A percentile compares a stretch with the other conserved stretches of the same genome.
These are phyloP conservation scores for Sylvia borin DNA, from an alignment of 2,797 vertebrate species.

Conservation along the genomic window DNA sequence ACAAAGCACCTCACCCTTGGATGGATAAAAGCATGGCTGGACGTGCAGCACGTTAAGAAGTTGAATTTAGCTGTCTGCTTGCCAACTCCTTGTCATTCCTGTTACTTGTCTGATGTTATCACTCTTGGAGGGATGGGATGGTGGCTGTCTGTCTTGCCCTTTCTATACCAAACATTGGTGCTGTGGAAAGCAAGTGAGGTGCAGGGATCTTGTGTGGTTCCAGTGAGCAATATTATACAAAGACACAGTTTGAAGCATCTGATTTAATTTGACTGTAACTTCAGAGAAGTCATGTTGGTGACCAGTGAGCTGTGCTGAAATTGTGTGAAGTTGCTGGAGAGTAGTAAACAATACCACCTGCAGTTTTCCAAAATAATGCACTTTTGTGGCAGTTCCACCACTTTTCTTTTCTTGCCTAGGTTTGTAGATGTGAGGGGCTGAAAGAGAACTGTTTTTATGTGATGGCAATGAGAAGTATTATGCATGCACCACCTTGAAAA, in stretches of 20 bases:
- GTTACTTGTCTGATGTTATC: neutral
- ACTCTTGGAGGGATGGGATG: neutral
- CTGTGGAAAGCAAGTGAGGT: neutral
- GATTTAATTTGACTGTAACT: neutral
- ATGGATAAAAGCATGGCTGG: neutral
- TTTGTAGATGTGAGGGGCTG: neutral
- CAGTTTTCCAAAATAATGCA: neutral
- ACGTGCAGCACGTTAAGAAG: neutral
- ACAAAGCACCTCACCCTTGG: neutral
- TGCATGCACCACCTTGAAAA: neutral
- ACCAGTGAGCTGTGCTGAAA: neutral
- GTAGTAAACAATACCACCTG: neutral
- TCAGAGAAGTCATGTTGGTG: neutral
- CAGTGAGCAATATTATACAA: neutral
- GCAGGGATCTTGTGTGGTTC: neutral
- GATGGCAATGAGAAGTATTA: neutral
- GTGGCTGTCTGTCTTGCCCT: neutral
- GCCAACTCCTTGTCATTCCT: neutral
- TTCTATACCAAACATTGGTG: neutral
- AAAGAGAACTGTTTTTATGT: neutral
- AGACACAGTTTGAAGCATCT: neutral
- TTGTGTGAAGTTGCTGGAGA: neutral
- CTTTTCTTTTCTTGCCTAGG: neutral
- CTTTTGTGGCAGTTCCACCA: neutral
- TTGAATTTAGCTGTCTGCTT: neutral